Conservation (phyloP, 2,797 vertebrate species). For the Helarctos malayanus region DNA sequence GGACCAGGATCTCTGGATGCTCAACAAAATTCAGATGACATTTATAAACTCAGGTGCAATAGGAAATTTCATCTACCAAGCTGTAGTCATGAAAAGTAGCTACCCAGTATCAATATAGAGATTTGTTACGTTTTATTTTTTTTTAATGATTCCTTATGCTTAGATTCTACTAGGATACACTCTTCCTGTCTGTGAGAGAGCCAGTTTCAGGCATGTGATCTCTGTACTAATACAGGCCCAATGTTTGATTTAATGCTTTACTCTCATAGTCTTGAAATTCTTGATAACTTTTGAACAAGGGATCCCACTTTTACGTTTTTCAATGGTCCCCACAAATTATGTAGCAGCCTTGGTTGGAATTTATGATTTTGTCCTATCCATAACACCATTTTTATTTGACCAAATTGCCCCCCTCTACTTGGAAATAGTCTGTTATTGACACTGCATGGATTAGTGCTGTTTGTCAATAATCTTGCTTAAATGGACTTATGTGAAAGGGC, state of each 20-base stretch:
- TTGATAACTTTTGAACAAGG: background rate
- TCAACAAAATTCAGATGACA: background rate
- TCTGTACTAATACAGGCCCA: fast-evolving
- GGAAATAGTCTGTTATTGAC: background rate
- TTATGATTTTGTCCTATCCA: background rate
- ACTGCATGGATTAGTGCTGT: background rate
- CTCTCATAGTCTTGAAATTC: background rate
- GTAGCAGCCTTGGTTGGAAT: background rate
- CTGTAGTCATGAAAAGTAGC: background rate
- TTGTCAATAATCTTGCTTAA: background rate
- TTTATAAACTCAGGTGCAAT: background rate
- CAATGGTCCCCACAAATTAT: background rate
- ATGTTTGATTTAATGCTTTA: background rate
- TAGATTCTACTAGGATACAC: background rate
- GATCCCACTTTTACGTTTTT: background rate
- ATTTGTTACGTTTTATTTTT: background rate
- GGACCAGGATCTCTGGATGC: background rate
- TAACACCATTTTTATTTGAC: background rate
- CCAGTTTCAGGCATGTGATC: background rate
- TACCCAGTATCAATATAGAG: background rate
- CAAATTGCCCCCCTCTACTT: background rate
- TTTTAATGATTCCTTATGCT: background rate
- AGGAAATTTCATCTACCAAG: background rate
- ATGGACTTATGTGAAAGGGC: background rate
- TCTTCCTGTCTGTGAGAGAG: background rate